Percentiles rank a stretch among this genome's conserved stretches.
phyloP scores from a whole-genome alignment of 2,888 invertebrate species.

The Dasysyrphus albostriatus region DNA sequence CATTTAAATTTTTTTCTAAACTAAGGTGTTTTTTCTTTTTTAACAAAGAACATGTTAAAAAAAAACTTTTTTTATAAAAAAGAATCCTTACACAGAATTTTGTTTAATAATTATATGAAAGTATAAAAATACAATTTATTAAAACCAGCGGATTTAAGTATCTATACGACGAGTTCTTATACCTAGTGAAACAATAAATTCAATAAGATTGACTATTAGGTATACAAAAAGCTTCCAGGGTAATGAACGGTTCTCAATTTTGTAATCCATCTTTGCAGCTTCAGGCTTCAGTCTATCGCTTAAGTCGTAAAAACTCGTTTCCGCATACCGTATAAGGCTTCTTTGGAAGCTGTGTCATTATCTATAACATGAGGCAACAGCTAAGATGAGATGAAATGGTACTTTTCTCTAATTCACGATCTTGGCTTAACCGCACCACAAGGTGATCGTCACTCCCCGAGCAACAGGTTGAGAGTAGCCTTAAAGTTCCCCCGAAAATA shows the following conservation, averaged over 20 bases:
- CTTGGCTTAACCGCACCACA: conserved; percentile 36
- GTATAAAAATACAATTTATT: background rate
- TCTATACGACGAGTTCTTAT: conserved; percentile 12
- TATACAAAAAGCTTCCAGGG: background rate
- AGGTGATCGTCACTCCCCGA: conserved; percentile 56
- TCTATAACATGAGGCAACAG: conserved; percentile 51
- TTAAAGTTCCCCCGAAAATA: conserved; percentile 69
- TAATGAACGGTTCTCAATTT: conserved; percentile 24
- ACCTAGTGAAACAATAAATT: background rate
- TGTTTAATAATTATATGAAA: too few species aligned
- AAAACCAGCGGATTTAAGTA: background rate
- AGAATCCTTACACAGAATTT: too few species aligned
- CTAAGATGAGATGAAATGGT: conserved; percentile 54
- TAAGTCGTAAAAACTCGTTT: conserved; percentile 53
- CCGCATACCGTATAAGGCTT: conserved; percentile 67
- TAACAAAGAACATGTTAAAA: too few species aligned
- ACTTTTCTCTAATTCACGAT: conserved; percentile 48
- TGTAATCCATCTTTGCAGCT: conserved; percentile 24
- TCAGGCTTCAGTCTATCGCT: conserved; percentile 39
- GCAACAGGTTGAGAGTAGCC: conserved; percentile 64
- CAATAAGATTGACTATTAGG: background rate
- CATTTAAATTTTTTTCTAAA: too few species aligned
- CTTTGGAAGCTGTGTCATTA: conserved; percentile 63
- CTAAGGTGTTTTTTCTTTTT: too few species aligned
- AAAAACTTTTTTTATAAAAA: too few species aligned